Base-by-base conservation (phyloP, 2,113 vertebrate genomes). In the Zosterops lateralis region DNA sequence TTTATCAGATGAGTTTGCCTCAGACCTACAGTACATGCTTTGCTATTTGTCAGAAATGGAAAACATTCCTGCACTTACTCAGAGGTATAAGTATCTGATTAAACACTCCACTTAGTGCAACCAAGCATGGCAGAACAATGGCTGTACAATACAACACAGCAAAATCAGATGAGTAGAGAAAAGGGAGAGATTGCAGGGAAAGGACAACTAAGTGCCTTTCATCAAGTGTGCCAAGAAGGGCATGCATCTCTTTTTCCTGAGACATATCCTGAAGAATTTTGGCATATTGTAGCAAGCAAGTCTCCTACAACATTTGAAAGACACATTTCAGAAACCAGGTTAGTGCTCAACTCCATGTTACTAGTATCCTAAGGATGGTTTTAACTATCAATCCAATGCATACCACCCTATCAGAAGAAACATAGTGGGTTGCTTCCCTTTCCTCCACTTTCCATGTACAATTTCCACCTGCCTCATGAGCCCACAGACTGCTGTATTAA, bases 101-200 rank as follows among this genome's bases (percentile, higher is more conserved):
- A 77, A 95, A 83, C 14, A 38, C 20, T 64, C 40, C 31, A 29
- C 40, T 91, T 34, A 61, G 34, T 67, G n/a, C n/a, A 83, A 47
- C 17, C 4, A 0, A 9, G 44, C 12, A 7, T 8, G 28, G 60
- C 47, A 88, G 36, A 74, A 60, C 7, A 71, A 40, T 0, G 1
- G 51, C 47, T 77, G 17, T 21, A 54, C 31, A 79, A 44, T 3
- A 56, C 17, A 72, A 50, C 42, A n/a, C 12, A 45, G 44, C 8
- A 85, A 72, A 93, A 70, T 24, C 28, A 61, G 25, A 40, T 29
- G 12, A 38, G 38, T 38, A 38, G 38, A 10, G 38, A 38, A 38
- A 38, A 38, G 38, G 38, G 38, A 72, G 22, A 17, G 62, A 53
- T 42, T 73, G 21, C 40, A 38, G 4, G 7, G 36, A 47, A 88